Evolutionary conservation across 2,888 invertebrate species (phyloP), one percentile per base, ranked within the genome.

Genomic region (Amblyteles armatorius): DNA sequence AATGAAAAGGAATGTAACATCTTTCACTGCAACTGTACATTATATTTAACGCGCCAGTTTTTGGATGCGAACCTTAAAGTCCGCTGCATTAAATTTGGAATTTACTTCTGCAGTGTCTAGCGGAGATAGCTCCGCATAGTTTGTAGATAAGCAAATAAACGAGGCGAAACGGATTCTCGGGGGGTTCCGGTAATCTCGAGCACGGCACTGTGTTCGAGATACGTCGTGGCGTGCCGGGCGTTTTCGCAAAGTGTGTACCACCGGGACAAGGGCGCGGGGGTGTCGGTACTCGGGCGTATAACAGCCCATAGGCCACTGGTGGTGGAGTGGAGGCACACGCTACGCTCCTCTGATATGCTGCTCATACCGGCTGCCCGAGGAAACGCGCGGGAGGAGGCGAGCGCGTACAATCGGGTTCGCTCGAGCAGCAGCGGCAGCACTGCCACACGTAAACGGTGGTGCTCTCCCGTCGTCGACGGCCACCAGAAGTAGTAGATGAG

Each of bases 231-330:
- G 65, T 72, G 73, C 72, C 55, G 67, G 72, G 80, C 77, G 76
- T 68, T 82, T 82, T 79, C 82, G 60, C 60, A 72, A 79, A 85
- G 82, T 76, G 85, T 79, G 79, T 85, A 82, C 57, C 2, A 33
- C 63, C 68, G 69, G 9, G 13, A 63, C 29, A 69, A 44, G 57
- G 29, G 40, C 57, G 74, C 73, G 84, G 82, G 84, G 84, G 84
- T 52, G 73, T 78, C 57, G 65, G 81, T 78, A 79, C 78, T 84
- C 78, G 81, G 36, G 67, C 78, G 69, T 82, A 67, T 77, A 67
- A 77, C 65, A 65, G 65, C 48, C 52, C 33, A 60, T 60, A n/a
- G 52, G 67, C 67, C 36, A 55, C 50, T 36, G 52, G 52, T 40
- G 76, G 76, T 50, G 36, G 76, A 67, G 76, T 52, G 65, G 67